Conservation (phyloP, 2,113 vertebrate genomes). For the Macaca fascicularis region DNA sequence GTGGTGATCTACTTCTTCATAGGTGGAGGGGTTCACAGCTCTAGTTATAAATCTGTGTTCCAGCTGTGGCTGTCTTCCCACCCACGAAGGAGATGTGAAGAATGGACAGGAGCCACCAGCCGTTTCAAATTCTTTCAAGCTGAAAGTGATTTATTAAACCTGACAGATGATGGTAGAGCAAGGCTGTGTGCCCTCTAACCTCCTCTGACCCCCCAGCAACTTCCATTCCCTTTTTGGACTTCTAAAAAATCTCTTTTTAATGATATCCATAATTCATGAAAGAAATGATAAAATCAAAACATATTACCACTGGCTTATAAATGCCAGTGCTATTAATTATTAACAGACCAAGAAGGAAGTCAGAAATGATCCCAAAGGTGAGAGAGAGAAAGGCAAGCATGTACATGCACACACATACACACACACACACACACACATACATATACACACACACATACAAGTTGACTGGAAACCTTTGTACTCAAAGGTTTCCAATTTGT, state of each 20-base stretch:
- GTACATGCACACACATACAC: background rate
- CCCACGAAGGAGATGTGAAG: background rate
- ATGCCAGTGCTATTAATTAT: slow-evolving; percentile 67
- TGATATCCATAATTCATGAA: slow-evolving; percentile 75
- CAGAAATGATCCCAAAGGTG: slow-evolving; percentile 63
- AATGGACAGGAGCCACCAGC: slow-evolving; percentile 21
- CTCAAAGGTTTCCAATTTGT: background rate
- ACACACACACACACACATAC: fast-evolving
- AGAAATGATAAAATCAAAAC: slow-evolving; percentile 75
- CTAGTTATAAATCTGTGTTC: slow-evolving; percentile 47
- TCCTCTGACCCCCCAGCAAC: slow-evolving; percentile 60
- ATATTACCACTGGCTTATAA: slow-evolving; percentile 66
- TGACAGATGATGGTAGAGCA: slow-evolving; percentile 22
- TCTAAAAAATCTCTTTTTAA: slow-evolving; percentile 70
- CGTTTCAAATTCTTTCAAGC: slow-evolving; percentile 59
- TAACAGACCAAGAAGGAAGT: slow-evolving; percentile 67
- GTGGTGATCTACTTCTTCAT: background rate
- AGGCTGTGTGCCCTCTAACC: background rate
- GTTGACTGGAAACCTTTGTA: slow-evolving; percentile 27
- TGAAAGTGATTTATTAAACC: slow-evolving; percentile 65
- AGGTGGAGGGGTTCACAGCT: background rate
- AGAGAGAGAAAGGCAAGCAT: slow-evolving; percentile 50
- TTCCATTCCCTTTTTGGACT: slow-evolving; percentile 43
- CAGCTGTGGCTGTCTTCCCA: slow-evolving; percentile 23
- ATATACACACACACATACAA: background rate